These are phyloP conservation scores for Metridium senile DNA, from an alignment of 92 coral and sea anemone species.

Conservation along the genomic window DNA sequence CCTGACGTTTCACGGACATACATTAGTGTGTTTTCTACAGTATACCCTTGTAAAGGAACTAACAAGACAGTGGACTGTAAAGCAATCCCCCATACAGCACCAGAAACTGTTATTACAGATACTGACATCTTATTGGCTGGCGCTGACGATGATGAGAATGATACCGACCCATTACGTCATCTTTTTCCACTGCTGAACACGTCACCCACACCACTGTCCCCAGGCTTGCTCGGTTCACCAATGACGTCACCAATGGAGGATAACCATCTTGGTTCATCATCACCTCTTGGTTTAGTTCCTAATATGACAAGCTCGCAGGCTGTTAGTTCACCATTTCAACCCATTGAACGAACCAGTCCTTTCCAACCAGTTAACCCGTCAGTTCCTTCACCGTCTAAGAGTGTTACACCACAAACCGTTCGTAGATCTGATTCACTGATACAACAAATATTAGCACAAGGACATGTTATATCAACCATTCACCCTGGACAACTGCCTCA, in stretches of 20 bases:
- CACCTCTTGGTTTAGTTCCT: slow-evolving; percentile 61
- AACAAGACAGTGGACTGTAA: slow-evolving; percentile 52
- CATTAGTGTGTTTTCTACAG: slow-evolving; percentile 71
- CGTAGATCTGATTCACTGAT: slow-evolving; percentile 39
- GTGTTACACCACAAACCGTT: slow-evolving; percentile 38
- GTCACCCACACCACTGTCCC: slow-evolving; percentile 73
- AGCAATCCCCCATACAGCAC: slow-evolving; percentile 64
- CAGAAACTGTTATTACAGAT: slow-evolving; percentile 83
- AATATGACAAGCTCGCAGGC: slow-evolving; percentile 66
- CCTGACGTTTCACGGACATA: slow-evolving; percentile 83
- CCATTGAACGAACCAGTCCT: slow-evolving; percentile 82
- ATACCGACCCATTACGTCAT: slow-evolving; percentile 67
- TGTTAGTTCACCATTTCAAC: slow-evolving; percentile 82
- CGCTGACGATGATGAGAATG: slow-evolving; percentile 85
- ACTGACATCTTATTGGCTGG: slow-evolving; percentile 85
- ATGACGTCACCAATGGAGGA: slow-evolving; percentile 68
- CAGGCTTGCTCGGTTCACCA: slow-evolving; percentile 69
- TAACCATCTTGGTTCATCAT: slow-evolving; percentile 36
- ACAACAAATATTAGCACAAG: slow-evolving; percentile 72
- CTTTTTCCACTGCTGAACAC: slow-evolving; percentile 71
- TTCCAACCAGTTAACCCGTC: slow-evolving; percentile 75
- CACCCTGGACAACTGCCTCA: slow-evolving; percentile 76
- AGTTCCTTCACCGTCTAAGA: slow-evolving; percentile 70
- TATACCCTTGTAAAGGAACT: slow-evolving; percentile 51
- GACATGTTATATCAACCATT: slow-evolving; percentile 75